These are phyloP conservation scores for Halisarca cf. caerulea DNA, from an alignment of 37 sponge, comb jelly and placozoan species.

Conservation along the genomic window DNA sequence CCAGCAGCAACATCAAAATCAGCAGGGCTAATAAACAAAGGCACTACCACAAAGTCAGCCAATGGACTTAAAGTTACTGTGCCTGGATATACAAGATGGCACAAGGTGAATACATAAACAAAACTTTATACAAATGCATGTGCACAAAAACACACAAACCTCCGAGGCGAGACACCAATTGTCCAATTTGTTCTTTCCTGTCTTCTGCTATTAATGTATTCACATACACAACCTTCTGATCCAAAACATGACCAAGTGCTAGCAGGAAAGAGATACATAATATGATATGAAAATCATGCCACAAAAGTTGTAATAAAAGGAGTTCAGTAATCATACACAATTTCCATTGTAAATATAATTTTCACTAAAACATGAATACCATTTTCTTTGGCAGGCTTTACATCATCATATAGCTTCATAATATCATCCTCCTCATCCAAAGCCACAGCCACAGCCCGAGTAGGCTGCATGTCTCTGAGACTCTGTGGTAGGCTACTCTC, in stretches of 20 bases:
- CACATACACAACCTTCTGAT: neutral
- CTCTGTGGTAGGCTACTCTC: neutral
- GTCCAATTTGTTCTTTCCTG: neutral
- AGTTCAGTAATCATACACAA: too few species aligned
- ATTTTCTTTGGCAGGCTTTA: too few species aligned
- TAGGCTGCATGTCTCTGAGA: neutral
- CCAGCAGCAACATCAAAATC: neutral
- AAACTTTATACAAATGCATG: too few species aligned
- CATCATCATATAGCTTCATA: neutral
- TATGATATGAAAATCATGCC: too few species aligned
- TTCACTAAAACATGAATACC: too few species aligned
- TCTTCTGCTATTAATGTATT: neutral
- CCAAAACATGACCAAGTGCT: too few species aligned
- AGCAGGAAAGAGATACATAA: too few species aligned
- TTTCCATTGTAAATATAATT: too few species aligned
- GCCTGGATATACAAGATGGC: neutral
- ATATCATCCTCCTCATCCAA: slow-evolving; percentile 32
- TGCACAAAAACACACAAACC: neutral
- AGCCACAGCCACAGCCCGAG: slow-evolving; percentile 21
- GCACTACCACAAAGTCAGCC: neutral
- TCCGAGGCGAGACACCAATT: neutral
- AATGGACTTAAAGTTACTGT: neutral
- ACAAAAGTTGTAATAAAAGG: too few species aligned
- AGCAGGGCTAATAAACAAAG: neutral
- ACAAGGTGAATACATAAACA: neutral